phyloP scores from a whole-genome alignment of 2,888 invertebrate species.

The Zonitis immaculata region DNA sequence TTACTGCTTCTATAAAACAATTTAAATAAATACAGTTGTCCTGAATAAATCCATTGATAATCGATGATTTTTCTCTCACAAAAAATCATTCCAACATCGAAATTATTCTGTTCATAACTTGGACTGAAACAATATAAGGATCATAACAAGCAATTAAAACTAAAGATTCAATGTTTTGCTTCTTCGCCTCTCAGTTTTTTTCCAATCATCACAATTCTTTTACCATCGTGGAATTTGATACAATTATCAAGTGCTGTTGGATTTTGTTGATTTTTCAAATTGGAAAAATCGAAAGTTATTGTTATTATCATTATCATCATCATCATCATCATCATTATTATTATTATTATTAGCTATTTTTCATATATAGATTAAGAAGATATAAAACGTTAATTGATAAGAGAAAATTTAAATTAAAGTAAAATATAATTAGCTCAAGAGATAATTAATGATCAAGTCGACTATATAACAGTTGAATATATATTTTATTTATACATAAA shows the following conservation, averaged over 20 bases:
- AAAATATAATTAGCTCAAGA: neutral
- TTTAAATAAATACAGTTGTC: neutral
- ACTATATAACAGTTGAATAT: neutral
- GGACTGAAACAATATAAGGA: neutral
- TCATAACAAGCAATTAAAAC: slow-evolving; percentile 2
- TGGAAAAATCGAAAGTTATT: too few species aligned
- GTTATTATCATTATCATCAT: neutral
- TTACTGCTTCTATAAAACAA: neutral
- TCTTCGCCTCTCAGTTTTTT: neutral
- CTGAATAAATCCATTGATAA: slow-evolving; percentile 1
- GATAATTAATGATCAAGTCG: neutral
- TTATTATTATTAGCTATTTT: neutral
- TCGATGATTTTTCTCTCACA: neutral
- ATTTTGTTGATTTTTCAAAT: neutral
- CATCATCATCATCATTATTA: neutral
- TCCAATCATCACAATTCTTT: neutral
- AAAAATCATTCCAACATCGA: neutral
- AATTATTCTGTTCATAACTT: neutral
- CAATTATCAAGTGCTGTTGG: neutral
- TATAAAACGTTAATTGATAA: neutral
- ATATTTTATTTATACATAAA: neutral
- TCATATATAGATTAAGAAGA: neutral
- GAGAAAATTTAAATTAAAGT: neutral
- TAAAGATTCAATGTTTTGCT: neutral
- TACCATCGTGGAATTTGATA: neutral